Percentiles rank a stretch among this genome's conserved stretches.
phyloP scores from a whole-genome alignment of 2,113 vertebrate genomes.

The Salvelinus fontinalis region DNA sequence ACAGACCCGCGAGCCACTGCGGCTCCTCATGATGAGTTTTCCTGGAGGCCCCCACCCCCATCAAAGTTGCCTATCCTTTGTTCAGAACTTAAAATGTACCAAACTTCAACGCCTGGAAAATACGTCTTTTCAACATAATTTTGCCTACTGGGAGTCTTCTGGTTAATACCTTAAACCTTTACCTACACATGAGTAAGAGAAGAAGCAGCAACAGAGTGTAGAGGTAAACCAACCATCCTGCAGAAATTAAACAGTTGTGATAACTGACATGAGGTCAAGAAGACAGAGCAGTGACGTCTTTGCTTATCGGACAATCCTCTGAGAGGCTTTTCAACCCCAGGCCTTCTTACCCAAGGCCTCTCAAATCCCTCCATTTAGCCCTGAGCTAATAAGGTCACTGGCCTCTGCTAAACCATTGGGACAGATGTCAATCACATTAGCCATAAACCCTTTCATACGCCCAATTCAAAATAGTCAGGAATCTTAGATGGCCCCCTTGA shows the following conservation, averaged over 20 bases:
- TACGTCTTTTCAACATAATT: too few species aligned
- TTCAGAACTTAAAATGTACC: too few species aligned
- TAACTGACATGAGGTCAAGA: not conserved
- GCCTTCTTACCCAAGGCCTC: slow-evolving; percentile 3
- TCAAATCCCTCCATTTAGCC: slow-evolving; percentile 23
- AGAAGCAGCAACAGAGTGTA: not conserved
- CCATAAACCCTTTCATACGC: not conserved
- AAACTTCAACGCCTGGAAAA: too few species aligned
- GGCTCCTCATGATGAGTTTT: too few species aligned
- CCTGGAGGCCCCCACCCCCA: too few species aligned
- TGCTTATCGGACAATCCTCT: slow-evolving; percentile 11
- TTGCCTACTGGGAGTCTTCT: not conserved
- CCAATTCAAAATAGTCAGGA: slow-evolving; percentile 1
- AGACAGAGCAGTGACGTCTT: slow-evolving; percentile 4
- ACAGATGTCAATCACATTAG: slow-evolving; percentile 12
- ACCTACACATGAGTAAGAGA: not conserved
- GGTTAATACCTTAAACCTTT: not conserved
- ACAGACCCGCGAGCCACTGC: too few species aligned
- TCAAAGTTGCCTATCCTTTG: too few species aligned
- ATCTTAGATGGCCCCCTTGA: not conserved
- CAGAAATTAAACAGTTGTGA: not conserved
- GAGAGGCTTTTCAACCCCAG: slow-evolving; percentile 18
- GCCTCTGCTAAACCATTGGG: slow-evolving; percentile 7
- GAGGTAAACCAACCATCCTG: not conserved
- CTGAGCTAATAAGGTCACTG: slow-evolving; percentile 26